Base-by-base conservation (phyloP, 2,113 vertebrate genomes). In the Cyprinodon tularosa region DNA sequence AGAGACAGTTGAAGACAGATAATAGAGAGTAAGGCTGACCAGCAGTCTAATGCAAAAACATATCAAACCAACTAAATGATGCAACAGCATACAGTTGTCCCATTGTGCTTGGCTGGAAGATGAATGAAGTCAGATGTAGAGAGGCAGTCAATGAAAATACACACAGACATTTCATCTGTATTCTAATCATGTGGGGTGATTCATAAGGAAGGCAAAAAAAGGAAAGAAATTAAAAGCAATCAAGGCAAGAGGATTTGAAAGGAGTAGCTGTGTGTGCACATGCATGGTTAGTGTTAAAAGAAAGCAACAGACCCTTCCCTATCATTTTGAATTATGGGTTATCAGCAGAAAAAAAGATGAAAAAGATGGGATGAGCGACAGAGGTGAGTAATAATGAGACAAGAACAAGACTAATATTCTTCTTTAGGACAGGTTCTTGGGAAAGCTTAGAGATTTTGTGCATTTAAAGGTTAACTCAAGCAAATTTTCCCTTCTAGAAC, bases 41-140 rank as follows among this genome's bases (percentile, higher is more conserved):
- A 38, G 75, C 83, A 78, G 65, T 77, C 59, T 64, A 72, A 85
- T 78, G 74, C 74, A 78, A 76, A 66, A 72, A 83, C 73, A 84
- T 76, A 72, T 68, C 76, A 67, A 79, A 72, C 60, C 65, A 66
- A 80, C 66, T 47, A 59, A 76, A 76, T 92, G 89, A 92, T 85
- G 84, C 86, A 82, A 90, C 70, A 50, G 62, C 81, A 81, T 66
- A 68, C 62, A 36, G 4, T 84, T 90, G 85, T 29, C 88, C 90
- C 90, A 92, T 74, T 48, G 63, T 88, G 86, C 90, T 69, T 89
- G 87, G 90, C 90, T 47, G 72, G 71, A 88, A 89, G 86, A 90
- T 92, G 90, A 92, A 92, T 92, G 90, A 87, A 89, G 77, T 77
- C 40, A 40, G 78, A 85, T 69, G 69, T 11, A 66, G 59, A 44